Conservation (phyloP, 2,797 vertebrate genomes). For the Tangara arthus region DNA sequence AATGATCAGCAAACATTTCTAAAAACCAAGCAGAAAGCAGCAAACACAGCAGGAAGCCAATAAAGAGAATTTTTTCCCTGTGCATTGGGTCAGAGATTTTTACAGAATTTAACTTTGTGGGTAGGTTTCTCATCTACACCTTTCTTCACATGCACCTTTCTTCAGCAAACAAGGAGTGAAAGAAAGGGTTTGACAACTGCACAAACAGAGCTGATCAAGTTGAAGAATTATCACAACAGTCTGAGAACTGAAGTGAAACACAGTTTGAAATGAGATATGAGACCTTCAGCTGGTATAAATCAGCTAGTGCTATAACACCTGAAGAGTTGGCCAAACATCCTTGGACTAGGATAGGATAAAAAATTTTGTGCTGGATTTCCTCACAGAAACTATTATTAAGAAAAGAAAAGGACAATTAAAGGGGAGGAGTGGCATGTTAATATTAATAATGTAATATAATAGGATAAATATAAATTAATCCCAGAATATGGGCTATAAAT, state of each 20-base stretch:
- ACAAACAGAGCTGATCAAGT: background rate
- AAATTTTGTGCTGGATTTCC: background rate
- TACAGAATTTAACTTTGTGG: background rate
- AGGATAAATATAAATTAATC: background rate
- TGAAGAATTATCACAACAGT: background rate
- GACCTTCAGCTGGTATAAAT: background rate
- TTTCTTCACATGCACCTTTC: background rate
- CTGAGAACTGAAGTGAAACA: background rate
- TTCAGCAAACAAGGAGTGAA: background rate
- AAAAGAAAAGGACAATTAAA: slow-evolving; percentile 23
- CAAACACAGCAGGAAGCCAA: background rate
- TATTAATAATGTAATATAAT: slow-evolving; percentile 18
- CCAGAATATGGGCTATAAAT: slow-evolving; percentile 10
- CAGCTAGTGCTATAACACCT: background rate
- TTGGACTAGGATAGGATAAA: background rate
- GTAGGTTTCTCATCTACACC: background rate
- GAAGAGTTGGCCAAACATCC: background rate
- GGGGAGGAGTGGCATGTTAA: background rate
- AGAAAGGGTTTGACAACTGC: background rate
- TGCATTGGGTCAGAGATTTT: background rate
- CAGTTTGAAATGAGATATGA: background rate
- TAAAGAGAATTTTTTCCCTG: background rate
- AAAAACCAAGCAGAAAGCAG: background rate
- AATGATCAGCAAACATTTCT: background rate
- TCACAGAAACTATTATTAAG: background rate